These are phyloP conservation scores for Uloborus diversus DNA, from an alignment of 1,140 invertebrate species.

Conservation along the genomic window DNA sequence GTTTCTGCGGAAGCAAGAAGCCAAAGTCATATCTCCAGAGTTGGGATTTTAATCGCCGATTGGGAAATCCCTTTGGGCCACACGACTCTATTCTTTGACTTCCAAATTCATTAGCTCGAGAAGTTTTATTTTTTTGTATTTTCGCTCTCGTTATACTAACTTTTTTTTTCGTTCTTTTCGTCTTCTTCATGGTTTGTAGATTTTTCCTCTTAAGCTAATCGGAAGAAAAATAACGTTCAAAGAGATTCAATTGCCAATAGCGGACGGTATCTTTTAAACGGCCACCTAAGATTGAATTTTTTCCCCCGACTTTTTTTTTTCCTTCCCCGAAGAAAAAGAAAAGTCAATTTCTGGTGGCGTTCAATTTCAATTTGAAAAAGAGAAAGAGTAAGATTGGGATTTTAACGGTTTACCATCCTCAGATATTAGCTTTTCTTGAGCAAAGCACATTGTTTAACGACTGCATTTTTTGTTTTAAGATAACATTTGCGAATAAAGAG, in stretches of 20 bases:
- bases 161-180: slow-evolving; percentile 3
- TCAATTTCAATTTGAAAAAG: slow-evolving; percentile 25
- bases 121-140: too few relatives aligned
- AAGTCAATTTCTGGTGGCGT: not conserved
- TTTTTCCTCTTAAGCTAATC: slow-evolving; percentile 55
- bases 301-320: not conserved
- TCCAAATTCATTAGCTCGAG: slow-evolving; percentile 51
- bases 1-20: slow-evolving; percentile 20
- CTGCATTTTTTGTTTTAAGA: not conserved
- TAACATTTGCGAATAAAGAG: not conserved
- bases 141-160: slow-evolving; percentile 15
- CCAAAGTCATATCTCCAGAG: slow-evolving; percentile 13
- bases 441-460: slow-evolving; percentile 28
- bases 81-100: slow-evolving; percentile 24
- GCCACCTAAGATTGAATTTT: slow-evolving; percentile 1
- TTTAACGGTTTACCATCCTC: slow-evolving; percentile 41
- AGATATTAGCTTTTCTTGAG: slow-evolving; percentile 9
- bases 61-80: slow-evolving; percentile 46
- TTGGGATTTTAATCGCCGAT: slow-evolving; percentile 48
- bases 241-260: slow-evolving; percentile 47
- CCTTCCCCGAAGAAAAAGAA: not conserved
- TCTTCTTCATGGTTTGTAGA: slow-evolving; percentile 45
- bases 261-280: slow-evolving; percentile 43
- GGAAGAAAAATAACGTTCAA: slow-evolving; percentile 54
- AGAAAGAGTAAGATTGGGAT: slow-evolving; percentile 14